Conservation (phyloP, 1,140 invertebrate genomes). For the Papilio machaon region DNA sequence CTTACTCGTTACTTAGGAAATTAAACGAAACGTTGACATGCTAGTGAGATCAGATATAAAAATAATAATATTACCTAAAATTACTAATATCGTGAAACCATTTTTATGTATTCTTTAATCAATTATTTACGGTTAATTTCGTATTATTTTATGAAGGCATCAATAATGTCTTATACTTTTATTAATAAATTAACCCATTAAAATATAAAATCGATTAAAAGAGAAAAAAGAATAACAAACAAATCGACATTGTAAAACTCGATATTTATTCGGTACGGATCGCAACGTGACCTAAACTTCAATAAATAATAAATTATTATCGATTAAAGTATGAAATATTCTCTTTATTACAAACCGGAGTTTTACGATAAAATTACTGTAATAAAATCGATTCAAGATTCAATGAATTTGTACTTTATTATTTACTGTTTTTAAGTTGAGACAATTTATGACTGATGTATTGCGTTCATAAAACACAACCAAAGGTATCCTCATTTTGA, state of each 20-base stretch:
- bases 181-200: conserved; percentile 4
- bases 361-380: conserved; percentile 47
- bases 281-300: conserved; percentile 8
- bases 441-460: not conserved
- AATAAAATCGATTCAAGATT: conserved; percentile 46
- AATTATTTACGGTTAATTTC: conserved; percentile 9
- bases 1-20: not conserved
- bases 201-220: conserved; percentile 25
- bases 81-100: conserved; percentile 7
- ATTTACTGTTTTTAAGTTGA: conserved; percentile 34
- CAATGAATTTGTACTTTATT: conserved; percentile 31
- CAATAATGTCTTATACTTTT: conserved; percentile 37
- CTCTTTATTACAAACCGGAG: conserved; percentile 42
- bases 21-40: conserved; percentile 12
- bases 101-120: conserved; percentile 1
- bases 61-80: conserved; percentile 27
- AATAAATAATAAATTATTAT: conserved; percentile 41
- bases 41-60: conserved; percentile 18
- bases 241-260: conserved; percentile 18
- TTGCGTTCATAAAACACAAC: not conserved
- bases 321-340: conserved; percentile 36
- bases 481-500: not conserved
- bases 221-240: conserved; percentile 33
- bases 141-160: not conserved
- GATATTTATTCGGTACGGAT: conserved; percentile 6